Evolutionary conservation across 2,888 invertebrate species (phyloP).

Genomic region (Cremastinae sp.): DNA sequence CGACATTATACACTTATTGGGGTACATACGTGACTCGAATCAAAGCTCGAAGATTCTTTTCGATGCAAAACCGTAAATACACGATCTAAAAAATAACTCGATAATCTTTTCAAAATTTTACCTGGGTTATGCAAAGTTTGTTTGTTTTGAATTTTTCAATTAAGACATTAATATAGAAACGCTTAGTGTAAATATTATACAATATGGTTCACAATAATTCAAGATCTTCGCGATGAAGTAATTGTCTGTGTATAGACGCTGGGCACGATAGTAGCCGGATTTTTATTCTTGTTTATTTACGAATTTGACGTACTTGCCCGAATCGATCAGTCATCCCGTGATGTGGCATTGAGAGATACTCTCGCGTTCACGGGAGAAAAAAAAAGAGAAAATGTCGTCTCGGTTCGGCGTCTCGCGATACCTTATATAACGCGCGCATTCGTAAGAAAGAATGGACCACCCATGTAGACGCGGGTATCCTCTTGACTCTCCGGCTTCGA

Average conservation of each 20-base stretch:
- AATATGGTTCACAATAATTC: no score
- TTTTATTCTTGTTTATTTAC: neutral
- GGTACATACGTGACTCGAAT: no score
- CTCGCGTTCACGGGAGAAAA: constrained; percentile 9
- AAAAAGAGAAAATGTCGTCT: constrained; percentile 59
- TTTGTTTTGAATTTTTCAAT: no score
- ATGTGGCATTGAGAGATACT: constrained; percentile 32
- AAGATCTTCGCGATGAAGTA: no score
- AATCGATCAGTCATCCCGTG: constrained; percentile 30
- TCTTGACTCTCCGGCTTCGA: constrained; percentile 74
- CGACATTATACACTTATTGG: neutral
- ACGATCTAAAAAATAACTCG: no score
- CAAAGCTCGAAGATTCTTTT: no score
- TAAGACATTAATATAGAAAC: no score
- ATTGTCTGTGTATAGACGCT: neutral
- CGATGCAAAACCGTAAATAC: no score
- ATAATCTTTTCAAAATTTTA: no score
- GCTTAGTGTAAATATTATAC: no score
- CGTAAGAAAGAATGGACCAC: constrained; percentile 79
- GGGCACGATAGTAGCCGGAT: constrained; percentile 5
- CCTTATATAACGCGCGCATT: constrained; percentile 76
- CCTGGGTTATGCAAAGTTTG: no score
- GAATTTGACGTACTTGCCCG: constrained; percentile 3
- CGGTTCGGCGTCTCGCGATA: constrained; percentile 66
- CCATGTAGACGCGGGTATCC: constrained; percentile 75